These are phyloP conservation scores for Sarotherodon lohbergeri DNA, from an alignment of 2,113 vertebrate genomes.

Conservation along the genomic window DNA sequence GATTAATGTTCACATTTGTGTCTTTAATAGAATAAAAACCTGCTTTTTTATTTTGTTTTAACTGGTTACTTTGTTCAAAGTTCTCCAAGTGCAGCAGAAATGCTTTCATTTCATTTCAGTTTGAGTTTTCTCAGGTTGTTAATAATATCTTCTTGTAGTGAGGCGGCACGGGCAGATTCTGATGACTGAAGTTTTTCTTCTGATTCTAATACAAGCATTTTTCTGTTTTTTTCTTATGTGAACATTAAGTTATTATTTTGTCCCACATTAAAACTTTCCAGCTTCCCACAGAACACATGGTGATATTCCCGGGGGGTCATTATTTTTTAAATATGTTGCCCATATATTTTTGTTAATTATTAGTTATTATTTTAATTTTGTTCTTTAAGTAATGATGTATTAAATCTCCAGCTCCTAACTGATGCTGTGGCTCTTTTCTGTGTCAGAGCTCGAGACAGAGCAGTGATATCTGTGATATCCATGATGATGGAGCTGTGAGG, in stretches of 20 bases:
- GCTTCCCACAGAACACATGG: background rate
- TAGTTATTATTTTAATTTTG: background rate
- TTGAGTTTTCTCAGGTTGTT: background rate
- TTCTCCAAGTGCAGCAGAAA: background rate
- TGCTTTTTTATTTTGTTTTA: background rate
- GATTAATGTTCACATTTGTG: background rate
- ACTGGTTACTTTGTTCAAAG: background rate
- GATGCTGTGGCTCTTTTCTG: background rate
- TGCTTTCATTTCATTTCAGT: background rate
- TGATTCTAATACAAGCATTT: background rate
- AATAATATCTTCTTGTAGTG: background rate
- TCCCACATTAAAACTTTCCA: background rate
- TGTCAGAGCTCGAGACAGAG: background rate
- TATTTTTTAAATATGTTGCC: background rate
- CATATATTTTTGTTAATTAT: background rate
- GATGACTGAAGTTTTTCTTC: background rate
- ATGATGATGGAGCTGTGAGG: background rate
- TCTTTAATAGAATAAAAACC: background rate
- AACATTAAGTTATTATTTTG: background rate
- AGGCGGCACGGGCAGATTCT: background rate
- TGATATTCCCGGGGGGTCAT: background rate
- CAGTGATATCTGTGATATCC: background rate
- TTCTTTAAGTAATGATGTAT: background rate
- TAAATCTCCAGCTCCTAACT: background rate
- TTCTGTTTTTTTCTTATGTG: background rate